These are phyloP conservation scores for Timema cristinae DNA, from an alignment of 2,888 invertebrate genomes.

Conservation along the genomic window DNA sequence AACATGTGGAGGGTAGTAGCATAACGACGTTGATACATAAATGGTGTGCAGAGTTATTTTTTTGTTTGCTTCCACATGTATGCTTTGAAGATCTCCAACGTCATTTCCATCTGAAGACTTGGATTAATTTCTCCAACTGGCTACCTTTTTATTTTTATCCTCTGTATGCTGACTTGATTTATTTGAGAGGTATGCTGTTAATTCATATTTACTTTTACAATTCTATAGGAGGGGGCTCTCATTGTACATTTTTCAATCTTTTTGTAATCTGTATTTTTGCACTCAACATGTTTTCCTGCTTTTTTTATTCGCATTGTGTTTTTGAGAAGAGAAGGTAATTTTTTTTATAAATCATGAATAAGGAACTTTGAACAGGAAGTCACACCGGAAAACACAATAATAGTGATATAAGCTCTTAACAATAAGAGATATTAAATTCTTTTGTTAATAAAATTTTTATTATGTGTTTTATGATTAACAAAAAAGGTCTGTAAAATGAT, in stretches of 20 bases:
- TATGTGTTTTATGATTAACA: neutral
- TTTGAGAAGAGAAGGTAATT: too few relatives aligned
- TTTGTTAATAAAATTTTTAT: neutral
- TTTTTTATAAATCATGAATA: neutral
- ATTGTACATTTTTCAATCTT: neutral
- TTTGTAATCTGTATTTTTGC: neutral
- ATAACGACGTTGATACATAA: neutral
- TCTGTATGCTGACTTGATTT: neutral
- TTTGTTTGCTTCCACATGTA: neutral
- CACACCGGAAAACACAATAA: neutral
- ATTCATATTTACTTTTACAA: neutral
- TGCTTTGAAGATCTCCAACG: neutral
- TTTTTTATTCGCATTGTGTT: neutral
- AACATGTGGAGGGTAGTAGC: neutral
- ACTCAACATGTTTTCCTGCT: neutral
- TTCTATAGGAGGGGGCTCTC: neutral
- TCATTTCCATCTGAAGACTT: neutral
- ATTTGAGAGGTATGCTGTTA: conserved; percentile 1
- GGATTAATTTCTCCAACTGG: neutral
- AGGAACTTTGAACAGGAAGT: neutral
- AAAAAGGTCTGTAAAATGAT: neutral
- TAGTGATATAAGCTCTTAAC: too few relatives aligned
- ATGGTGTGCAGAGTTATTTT: neutral
- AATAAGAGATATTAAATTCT: too few relatives aligned
- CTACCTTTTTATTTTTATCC: neutral